These are phyloP conservation scores for Nebria brevicollis DNA, from an alignment of 2,888 invertebrate genomes.

Conservation along the genomic window DNA sequence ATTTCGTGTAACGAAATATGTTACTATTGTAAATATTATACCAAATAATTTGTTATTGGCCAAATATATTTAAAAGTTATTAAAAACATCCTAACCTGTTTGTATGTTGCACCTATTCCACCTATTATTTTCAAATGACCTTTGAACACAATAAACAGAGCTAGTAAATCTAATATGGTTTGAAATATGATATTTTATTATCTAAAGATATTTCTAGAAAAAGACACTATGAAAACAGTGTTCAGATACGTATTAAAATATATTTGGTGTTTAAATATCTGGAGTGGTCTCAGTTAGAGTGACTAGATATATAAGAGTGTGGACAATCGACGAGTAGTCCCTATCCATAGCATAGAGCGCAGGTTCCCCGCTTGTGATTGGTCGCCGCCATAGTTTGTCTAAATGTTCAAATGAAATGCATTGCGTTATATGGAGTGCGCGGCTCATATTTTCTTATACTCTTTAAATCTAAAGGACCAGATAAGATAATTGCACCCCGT, in stretches of 20 bases:
- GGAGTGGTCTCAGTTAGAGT: too few species aligned
- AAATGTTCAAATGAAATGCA: too few species aligned
- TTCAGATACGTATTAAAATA: not conserved
- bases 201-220: not conserved
- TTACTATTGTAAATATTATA: not conserved
- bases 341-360: too few species aligned
- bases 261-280: not conserved
- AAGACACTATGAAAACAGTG: not conserved
- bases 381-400: too few species aligned
- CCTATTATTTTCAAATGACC: not conserved
- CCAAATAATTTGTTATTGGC: not conserved
- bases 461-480: too few species aligned
- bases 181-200: not conserved
- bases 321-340: too few species aligned
- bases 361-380: too few species aligned
- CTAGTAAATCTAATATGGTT: not conserved
- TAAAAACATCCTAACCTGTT: not conserved
- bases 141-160: not conserved
- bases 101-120: not conserved
- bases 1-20: not conserved
- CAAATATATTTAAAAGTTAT: slow-evolving; percentile 1
- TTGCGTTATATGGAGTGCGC: too few species aligned
- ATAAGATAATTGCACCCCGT: too few species aligned
- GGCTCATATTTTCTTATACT: too few species aligned
- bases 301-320: too few species aligned